These are phyloP conservation scores for Rambutsinella grinnellia DNA, from an alignment of 2,888 invertebrate species.

Conservation along the genomic window DNA sequence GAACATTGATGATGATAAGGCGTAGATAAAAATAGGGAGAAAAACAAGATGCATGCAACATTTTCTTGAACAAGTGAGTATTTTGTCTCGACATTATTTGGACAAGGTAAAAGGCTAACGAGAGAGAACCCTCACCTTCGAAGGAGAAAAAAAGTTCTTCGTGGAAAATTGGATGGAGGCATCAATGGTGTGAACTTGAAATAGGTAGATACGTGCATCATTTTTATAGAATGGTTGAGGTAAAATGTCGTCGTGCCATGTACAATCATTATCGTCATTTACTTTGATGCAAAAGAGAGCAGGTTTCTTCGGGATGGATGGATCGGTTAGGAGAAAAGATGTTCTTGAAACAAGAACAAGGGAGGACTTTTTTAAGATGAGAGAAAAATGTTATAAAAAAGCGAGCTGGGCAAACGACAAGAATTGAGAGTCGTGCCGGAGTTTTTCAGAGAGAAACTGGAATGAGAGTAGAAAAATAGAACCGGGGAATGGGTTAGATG, in stretches of 20 bases:
- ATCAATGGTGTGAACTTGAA: constrained; percentile 37
- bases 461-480: not conserved
- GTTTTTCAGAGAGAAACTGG: not conserved
- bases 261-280: constrained; percentile 17
- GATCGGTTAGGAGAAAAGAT: not conserved
- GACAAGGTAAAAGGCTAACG: not conserved
- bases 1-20: not conserved
- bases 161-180: not conserved
- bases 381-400: not conserved
- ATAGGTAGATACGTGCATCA: not conserved
- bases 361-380: not conserved
- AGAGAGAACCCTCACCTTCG: not conserved
- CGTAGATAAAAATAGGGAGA: not conserved
- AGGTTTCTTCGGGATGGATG: not conserved
- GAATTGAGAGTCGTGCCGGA: not conserved
- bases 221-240: not conserved
- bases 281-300: not conserved
- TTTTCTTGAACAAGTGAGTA: not conserved
- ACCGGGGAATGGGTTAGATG: not conserved
- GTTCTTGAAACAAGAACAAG: not conserved
- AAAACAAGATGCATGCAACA: not conserved
- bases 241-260: constrained; percentile 17
- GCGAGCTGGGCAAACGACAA: not conserved
- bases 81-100: not conserved
- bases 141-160: not conserved